phyloP scores from a whole-genome alignment of 2,797 vertebrate genomes.

The Salmo trutta region DNA sequence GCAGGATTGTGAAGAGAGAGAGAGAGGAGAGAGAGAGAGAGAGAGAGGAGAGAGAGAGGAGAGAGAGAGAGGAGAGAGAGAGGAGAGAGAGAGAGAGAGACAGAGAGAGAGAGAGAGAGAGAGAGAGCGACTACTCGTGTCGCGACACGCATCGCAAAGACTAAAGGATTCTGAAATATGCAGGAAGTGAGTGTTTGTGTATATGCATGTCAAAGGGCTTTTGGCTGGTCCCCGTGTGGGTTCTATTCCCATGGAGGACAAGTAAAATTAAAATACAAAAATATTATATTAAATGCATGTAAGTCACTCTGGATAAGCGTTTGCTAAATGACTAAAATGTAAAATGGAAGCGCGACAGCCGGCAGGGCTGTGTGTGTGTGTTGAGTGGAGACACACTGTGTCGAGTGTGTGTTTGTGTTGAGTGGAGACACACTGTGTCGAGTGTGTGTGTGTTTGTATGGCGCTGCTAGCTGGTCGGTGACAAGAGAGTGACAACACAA shows the following conservation, averaged over 20 bases:
- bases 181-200: not conserved
- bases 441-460: not conserved
- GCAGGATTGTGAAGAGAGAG: not conserved
- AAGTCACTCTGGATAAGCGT: too few species aligned
- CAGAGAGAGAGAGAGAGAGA: constrained; percentile 16
- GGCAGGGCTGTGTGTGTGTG: not conserved
- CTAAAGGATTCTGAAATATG: not conserved
- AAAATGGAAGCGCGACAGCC: too few species aligned
- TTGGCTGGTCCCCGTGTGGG: not conserved
- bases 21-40: constrained; percentile 17
- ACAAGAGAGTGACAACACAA: not conserved
- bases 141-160: not conserved
- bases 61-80: constrained; percentile 18
- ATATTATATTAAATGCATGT: too few species aligned
- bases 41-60: constrained; percentile 15
- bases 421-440: not conserved
- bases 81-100: constrained; percentile 12
- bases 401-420: not conserved
- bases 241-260: too few species aligned
- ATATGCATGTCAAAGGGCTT: not conserved
- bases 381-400: not conserved
- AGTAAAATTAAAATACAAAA: too few species aligned
- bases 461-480: not conserved
- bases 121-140: not conserved
- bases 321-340: too few species aligned